Evolutionary conservation across 1,140 invertebrate species (phyloP), one percentile per base, ranked within the genome.

Genomic region (Leptinotarsa lineolata): DNA sequence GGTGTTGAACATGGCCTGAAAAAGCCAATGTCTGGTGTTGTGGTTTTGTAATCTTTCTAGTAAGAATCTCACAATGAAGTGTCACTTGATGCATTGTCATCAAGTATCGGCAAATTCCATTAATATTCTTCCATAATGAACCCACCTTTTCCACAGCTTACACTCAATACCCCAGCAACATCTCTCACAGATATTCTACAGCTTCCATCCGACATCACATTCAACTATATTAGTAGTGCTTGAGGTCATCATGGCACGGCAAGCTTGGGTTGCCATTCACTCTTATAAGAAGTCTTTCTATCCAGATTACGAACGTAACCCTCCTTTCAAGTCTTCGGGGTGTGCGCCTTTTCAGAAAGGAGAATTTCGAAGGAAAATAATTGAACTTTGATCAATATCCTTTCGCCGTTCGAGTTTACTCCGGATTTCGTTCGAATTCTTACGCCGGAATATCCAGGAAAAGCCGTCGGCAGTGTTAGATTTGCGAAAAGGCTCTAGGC

Each of bases 321-420:
- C n/a, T 66, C 64, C 64, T 66, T 39, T 66, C 39, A 22, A 66
- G 22, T 39, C 30, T 44, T 39, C 8, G 16, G 64, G n/a, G 15
- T 30, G 39, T 66, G 18, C 39, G 39, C 64, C 4, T 18, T 44
- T 66, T 66, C 39, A n/a, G 22, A 39, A n/a, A 18, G 5, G 39
- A 66, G 39, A 66, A 54, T 18, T 39, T 39, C 39, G 22, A 44
- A 66, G 13, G 30, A 16, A 66, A 66, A 66, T 66, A 44, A 66
- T 66, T 66, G 64, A 66, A 66, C 64, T 66, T 66, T 66, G 64
- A 66, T 66, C 64, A 66, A 66, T 46, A 66, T 54, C 48, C 15
- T 54, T 18, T 54, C 48, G 48, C 48, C 30, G 30, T 39, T 39
- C 30, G 30, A 39, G 30, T 39, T 39, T 11, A 39, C 2, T 2